A percentile compares a stretch with the other conserved stretches of the same genome.
These are phyloP conservation scores for Dunckerocampus dactyliophorus DNA, from an alignment of 2,113 vertebrate species.

Conservation along the genomic window DNA sequence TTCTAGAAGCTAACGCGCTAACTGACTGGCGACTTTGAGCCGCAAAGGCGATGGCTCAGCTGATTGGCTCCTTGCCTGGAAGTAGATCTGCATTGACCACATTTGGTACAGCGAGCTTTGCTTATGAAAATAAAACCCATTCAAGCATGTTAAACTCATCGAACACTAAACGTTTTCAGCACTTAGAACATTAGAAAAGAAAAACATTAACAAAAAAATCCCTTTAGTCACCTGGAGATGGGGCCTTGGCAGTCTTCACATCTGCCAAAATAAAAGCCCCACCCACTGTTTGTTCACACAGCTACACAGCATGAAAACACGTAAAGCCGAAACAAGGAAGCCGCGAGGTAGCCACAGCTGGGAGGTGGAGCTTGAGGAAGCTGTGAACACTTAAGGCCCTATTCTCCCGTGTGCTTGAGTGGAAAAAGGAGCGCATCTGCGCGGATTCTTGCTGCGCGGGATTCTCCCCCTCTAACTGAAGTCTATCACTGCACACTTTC, in stretches of 20 bases:
- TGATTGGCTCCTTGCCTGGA: background rate
- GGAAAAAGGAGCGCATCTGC: too few relatives aligned
- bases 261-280: slow-evolving; percentile 33
- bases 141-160: slow-evolving; percentile 1
- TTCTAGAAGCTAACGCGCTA: background rate
- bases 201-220: slow-evolving; percentile 16
- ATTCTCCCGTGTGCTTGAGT: too few relatives aligned
- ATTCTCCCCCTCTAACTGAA: too few relatives aligned
- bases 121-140: background rate
- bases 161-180: slow-evolving; percentile 54
- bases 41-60: background rate
- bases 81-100: background rate
- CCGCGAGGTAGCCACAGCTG: too few relatives aligned
- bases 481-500: too few relatives aligned
- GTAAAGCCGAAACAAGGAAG: too few relatives aligned
- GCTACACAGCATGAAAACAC: too few relatives aligned
- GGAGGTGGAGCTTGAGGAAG: too few relatives aligned
- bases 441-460: too few relatives aligned
- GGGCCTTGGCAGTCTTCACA: too few relatives aligned
- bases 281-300: slow-evolving; percentile 19
- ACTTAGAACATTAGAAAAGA: slow-evolving; percentile 57
- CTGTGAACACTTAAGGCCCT: too few relatives aligned
- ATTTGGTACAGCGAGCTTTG: background rate
- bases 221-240: background rate
- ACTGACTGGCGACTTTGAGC: background rate